Evolutionary conservation across 2,113 vertebrate species (phyloP).

Genomic region (Dipodomys stephensi): DNA sequence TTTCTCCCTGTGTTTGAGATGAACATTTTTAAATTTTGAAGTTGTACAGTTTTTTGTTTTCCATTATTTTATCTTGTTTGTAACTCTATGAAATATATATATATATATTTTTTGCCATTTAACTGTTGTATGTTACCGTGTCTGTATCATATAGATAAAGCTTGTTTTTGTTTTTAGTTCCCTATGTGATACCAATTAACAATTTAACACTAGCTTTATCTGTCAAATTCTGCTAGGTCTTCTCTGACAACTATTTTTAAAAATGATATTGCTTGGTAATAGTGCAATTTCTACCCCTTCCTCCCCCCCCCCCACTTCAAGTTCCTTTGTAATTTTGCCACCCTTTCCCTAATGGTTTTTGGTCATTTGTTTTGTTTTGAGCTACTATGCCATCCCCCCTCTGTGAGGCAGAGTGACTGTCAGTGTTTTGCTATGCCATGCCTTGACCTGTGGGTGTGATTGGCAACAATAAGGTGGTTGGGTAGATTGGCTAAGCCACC

Average conservation of each 20-base stretch:
- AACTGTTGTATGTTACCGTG: constrained; percentile 94
- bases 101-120: constrained; percentile 93
- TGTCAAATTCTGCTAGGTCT: constrained; percentile 88
- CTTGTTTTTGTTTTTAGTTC: constrained; percentile 85
- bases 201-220: constrained; percentile 94
- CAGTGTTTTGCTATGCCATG: constrained; percentile 62
- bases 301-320: constrained; percentile 78
- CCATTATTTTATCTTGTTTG: constrained; percentile 93
- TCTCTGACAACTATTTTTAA: constrained; percentile 84
- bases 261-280: constrained; percentile 85
- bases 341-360: constrained; percentile 6
- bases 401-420: constrained; percentile 71
- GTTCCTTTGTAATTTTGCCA: constrained; percentile 78
- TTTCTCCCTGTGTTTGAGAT: constrained; percentile 90
- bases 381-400: constrained; percentile 77
- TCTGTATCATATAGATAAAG: constrained; percentile 88
- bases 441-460: constrained; percentile 68
- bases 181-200: constrained; percentile 91
- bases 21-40: constrained; percentile 92
- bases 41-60: constrained; percentile 94
- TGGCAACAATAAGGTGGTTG: constrained; percentile 47
- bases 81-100: constrained; percentile 94
- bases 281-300: constrained; percentile 87
- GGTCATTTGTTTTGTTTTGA: constrained; percentile 55
- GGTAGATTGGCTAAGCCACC: constrained; percentile 35